These are phyloP conservation scores for Grantiella picta DNA, from an alignment of 2,113 vertebrate genomes.

Conservation along the genomic window DNA sequence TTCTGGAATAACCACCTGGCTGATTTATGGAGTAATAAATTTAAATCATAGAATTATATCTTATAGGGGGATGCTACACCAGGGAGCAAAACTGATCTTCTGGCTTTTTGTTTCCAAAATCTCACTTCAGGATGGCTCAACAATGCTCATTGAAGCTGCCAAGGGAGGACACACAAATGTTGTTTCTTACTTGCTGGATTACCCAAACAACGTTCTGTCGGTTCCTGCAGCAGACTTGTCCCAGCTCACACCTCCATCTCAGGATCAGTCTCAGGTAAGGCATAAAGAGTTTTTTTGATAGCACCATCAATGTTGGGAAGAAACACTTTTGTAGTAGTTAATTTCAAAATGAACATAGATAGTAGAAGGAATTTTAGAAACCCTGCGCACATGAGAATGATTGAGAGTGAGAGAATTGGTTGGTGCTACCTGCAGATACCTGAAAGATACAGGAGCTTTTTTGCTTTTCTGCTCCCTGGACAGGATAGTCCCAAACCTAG, in stretches of 20 bases:
- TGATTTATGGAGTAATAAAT: background rate
- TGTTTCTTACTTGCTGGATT: constrained; percentile 98
- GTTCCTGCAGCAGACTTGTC: constrained; percentile 90
- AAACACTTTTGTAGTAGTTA: background rate
- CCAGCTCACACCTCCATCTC: constrained; percentile 92
- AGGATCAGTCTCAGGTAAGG: constrained; percentile 95
- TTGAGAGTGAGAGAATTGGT: background rate
- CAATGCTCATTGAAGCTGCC: constrained; percentile 99
- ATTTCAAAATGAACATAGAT: background rate
- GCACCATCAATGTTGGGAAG: background rate
- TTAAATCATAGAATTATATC: background rate
- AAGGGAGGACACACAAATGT: constrained; percentile 99
- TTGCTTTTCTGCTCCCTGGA: background rate
- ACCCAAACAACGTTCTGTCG: constrained; percentile 94
- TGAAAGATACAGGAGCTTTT: background rate
- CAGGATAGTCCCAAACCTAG: background rate
- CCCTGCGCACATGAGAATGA: background rate
- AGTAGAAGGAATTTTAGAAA: background rate
- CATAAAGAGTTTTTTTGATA: background rate
- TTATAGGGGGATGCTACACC: fast-evolving
- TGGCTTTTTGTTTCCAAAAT: constrained; percentile 23
- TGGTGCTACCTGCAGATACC: background rate
- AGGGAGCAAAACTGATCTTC: background rate
- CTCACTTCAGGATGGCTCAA: constrained; percentile 89
- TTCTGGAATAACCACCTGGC: background rate